Conservation (phyloP, 1,140 invertebrate species). For the Drosophila murphyi region DNA sequence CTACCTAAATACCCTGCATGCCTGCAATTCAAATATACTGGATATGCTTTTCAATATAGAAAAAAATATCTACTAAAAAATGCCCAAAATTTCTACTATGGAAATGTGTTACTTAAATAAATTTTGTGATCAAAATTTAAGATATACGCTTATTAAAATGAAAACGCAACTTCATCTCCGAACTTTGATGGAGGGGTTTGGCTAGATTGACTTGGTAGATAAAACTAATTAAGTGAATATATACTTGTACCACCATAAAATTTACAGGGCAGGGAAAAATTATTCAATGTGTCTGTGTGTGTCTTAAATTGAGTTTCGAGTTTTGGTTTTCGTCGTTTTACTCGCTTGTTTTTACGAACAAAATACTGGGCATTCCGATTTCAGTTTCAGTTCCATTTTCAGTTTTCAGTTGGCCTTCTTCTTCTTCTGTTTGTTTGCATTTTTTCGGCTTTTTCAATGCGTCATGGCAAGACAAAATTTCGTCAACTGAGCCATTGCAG, state of each 20-base stretch:
- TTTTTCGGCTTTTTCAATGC: constrained; percentile 29
- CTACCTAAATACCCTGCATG: constrained; percentile 3
- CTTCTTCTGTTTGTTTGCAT: neutral
- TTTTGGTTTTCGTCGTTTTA: constrained; percentile 40
- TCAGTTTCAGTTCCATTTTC: constrained; percentile 35
- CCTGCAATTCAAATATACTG: no score
- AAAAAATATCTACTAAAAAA: no score
- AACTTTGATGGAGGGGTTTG: no score
- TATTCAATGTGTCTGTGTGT: neutral
- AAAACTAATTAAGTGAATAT: neutral
- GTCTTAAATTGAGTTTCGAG: constrained; percentile 21
- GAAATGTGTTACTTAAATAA: no score
- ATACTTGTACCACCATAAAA: neutral
- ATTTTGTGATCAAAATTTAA: no score
- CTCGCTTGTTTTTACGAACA: constrained; percentile 35
- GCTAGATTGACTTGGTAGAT: neutral
- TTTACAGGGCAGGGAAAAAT: neutral
- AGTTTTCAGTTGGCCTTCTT: constrained; percentile 16
- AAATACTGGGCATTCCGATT: constrained; percentile 42
- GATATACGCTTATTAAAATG: no score
- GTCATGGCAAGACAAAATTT: constrained; percentile 41
- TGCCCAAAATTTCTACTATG: no score
- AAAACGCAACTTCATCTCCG: no score
- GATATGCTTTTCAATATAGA: no score
- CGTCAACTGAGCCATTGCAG: constrained; percentile 19